Percentiles rank a stretch among this genome's conserved stretches.
Conservation (phyloP, 2,113 vertebrate genomes). For the Lycaon pictus region DNA sequence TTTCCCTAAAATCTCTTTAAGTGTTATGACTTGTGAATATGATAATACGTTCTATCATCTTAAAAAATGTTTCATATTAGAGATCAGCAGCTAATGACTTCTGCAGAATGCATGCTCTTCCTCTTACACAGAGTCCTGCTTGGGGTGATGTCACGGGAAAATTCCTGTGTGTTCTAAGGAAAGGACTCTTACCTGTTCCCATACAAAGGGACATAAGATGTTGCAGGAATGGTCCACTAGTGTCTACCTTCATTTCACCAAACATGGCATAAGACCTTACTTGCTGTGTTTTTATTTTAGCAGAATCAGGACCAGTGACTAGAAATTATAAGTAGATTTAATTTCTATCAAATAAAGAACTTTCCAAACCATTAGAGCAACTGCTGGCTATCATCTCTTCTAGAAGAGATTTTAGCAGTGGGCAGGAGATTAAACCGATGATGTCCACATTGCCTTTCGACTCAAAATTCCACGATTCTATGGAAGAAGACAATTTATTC, state of each 20-base stretch:
- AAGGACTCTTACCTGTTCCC: background rate
- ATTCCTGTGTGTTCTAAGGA: too few species aligned
- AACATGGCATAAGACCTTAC: background rate
- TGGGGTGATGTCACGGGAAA: rapidly evolving
- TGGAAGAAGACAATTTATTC: background rate
- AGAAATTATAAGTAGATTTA: background rate
- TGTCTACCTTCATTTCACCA: background rate
- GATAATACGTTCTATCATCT: background rate
- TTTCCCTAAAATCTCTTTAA: background rate
- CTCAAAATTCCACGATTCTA: background rate
- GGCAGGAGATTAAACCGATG: background rate
- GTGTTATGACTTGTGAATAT: background rate
- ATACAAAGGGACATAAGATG: background rate
- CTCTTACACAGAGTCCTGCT: background rate
- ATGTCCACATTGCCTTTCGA: background rate
- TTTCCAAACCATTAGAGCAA: background rate
- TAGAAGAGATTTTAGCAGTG: background rate
- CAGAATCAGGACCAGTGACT: background rate
- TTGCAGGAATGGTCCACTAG: background rate
- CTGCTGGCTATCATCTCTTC: background rate
- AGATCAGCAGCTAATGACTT: background rate
- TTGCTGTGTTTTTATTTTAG: background rate
- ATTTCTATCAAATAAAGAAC: background rate
- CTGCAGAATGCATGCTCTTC: background rate
- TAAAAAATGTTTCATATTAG: background rate